phyloP scores from a whole-genome alignment of 2,888 invertebrate genomes.

The Drosophila incognita region DNA sequence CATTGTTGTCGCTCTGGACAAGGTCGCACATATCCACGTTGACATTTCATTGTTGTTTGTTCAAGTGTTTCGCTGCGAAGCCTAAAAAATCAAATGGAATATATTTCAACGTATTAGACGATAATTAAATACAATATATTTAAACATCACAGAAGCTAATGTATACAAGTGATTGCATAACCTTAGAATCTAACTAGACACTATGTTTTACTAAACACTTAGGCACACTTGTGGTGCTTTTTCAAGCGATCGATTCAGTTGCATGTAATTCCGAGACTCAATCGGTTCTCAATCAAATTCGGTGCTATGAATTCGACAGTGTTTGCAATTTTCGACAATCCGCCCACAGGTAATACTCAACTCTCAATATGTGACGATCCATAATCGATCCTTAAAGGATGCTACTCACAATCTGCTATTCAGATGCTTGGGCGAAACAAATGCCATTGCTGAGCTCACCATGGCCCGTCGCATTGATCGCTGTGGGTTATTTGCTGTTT shows the following conservation, averaged over 20 bases:
- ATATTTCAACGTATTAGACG: background rate
- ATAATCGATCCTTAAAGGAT: background rate
- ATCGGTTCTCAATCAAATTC: background rate
- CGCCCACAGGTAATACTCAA: constrained; percentile 6
- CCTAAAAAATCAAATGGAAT: background rate
- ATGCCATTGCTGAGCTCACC: constrained; percentile 90
- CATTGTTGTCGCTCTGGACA: constrained; percentile 9
- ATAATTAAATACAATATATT: constrained; percentile 1
- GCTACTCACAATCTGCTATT: background rate
- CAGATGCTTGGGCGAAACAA: constrained; percentile 34
- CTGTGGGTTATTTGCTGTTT: constrained; percentile 89
- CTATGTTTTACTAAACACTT: no score
- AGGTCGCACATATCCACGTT: background rate
- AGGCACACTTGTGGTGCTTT: no score
- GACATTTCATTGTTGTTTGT: constrained; percentile 12
- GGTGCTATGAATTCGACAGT: constrained; percentile 13
- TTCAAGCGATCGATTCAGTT: background rate
- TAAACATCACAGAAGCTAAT: background rate
- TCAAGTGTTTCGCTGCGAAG: background rate
- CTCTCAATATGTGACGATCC: background rate
- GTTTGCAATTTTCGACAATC: constrained; percentile 1
- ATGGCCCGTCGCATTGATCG: constrained; percentile 88
- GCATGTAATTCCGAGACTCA: background rate
- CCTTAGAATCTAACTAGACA: background rate
- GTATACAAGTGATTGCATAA: background rate